phyloP scores from a whole-genome alignment of 35 echinoderm and acorn worm species.

The Eucidaris tribuloides region DNA sequence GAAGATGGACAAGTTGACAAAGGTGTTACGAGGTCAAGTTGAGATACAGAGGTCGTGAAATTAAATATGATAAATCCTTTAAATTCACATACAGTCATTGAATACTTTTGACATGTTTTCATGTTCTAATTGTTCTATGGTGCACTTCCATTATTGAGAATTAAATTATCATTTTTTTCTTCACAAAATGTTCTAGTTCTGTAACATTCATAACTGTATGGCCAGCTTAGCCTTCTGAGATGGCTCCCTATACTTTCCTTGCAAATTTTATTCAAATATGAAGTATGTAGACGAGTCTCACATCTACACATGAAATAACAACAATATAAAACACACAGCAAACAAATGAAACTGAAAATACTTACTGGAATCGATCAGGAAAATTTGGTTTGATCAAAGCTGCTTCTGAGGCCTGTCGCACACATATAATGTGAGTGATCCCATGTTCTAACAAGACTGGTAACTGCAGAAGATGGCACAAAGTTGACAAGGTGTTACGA shows the following conservation, averaged over 20 bases:
- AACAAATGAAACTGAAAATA: too few relatives aligned
- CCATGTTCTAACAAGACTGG: slow-evolving; percentile 41
- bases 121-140: not conserved
- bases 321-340: too few relatives aligned
- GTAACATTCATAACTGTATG: too few relatives aligned
- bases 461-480: slow-evolving; percentile 9
- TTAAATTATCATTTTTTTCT: too few relatives aligned
- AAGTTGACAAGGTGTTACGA: not conserved
- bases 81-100: not conserved
- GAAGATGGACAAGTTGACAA: not conserved
- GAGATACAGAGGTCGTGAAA: not conserved
- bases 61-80: not conserved
- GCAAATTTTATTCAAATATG: too few relatives aligned
- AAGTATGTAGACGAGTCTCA: too few relatives aligned
- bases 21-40: not conserved
- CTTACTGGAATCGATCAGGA: slow-evolving; percentile 65
- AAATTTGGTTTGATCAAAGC: slow-evolving; percentile 72
- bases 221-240: too few relatives aligned
- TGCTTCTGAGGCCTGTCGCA: slow-evolving; percentile 54
- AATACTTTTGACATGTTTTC: not conserved
- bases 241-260: too few relatives aligned
- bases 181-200: too few relatives aligned
- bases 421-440: slow-evolving; percentile 65
- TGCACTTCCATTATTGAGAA: too few relatives aligned
- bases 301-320: too few relatives aligned